phyloP scores from a whole-genome alignment of 2,113 vertebrate species.

The Hystrix brachyura region DNA sequence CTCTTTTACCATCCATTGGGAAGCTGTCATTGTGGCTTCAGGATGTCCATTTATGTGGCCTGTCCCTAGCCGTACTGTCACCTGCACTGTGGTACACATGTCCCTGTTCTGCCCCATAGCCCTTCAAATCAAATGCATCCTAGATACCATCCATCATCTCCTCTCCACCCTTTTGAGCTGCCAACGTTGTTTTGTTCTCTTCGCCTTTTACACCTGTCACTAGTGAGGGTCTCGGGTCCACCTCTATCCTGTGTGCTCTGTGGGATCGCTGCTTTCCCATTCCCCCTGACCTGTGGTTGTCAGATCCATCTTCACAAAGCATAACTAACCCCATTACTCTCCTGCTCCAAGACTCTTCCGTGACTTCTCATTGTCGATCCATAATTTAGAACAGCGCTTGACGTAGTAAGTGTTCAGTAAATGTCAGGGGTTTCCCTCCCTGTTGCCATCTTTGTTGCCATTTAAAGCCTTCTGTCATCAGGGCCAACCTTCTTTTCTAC shows the following conservation, averaged over 20 bases:
- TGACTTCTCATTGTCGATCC: neutral
- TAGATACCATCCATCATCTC: neutral
- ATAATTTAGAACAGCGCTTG: neutral
- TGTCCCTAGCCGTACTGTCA: neutral
- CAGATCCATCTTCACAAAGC: neutral
- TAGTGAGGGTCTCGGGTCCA: accelerated
- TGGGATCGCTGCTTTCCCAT: accelerated
- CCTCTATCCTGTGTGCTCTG: neutral
- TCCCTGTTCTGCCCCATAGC: accelerated
- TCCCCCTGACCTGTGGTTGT: neutral
- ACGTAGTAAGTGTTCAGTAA: neutral
- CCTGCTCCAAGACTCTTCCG: neutral
- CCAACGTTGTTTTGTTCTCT: neutral
- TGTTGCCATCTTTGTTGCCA: neutral
- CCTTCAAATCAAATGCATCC: accelerated
- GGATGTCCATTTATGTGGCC: accelerated
- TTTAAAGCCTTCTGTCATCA: neutral
- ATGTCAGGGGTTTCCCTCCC: neutral
- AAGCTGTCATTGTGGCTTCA: neutral
- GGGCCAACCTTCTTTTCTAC: neutral
- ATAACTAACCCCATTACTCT: neutral
- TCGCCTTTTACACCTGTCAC: neutral
- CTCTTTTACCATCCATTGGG: neutral
- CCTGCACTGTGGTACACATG: accelerated
- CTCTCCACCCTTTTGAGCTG: neutral